phyloP scores from a whole-genome alignment of 2,113 vertebrate species.

The Scalopus aquaticus region DNA sequence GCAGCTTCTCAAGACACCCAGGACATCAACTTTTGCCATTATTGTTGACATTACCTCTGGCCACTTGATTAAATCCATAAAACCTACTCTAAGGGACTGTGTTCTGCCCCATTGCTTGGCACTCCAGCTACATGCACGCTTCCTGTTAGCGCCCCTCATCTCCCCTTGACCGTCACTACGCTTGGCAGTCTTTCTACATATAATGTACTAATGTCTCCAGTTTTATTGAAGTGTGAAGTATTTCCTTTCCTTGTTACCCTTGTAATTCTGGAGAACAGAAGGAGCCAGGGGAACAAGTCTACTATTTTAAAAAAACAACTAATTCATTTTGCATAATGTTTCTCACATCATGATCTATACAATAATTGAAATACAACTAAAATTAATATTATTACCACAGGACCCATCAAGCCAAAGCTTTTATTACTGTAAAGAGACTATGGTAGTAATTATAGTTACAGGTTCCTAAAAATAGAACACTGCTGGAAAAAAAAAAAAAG shows the following conservation, averaged over 20 bases:
- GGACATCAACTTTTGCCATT: neutral
- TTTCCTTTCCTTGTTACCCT: neutral
- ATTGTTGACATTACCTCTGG: neutral
- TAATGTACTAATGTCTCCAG: neutral
- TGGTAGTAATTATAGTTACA: constrained; percentile 29
- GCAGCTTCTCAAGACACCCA: neutral
- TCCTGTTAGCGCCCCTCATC: neutral
- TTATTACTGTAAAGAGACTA: constrained; percentile 40
- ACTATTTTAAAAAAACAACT: neutral
- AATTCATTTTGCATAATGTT: constrained; percentile 23
- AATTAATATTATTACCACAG: neutral
- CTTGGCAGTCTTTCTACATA: neutral
- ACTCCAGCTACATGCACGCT: neutral
- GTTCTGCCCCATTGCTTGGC: neutral
- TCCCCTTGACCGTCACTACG: neutral
- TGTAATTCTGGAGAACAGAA: neutral
- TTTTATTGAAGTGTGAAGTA: neutral
- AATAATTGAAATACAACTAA: neutral
- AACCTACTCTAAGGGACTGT: neutral
- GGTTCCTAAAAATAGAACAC: neutral
- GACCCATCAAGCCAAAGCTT: constrained; percentile 33
- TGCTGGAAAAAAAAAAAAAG: constrained; percentile 56
- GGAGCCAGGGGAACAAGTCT: neutral
- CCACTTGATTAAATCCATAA: neutral
- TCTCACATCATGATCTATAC: neutral